Evolutionary conservation across 2,113 vertebrate species (phyloP).

Genomic region (Otocyon megalotis): DNA sequence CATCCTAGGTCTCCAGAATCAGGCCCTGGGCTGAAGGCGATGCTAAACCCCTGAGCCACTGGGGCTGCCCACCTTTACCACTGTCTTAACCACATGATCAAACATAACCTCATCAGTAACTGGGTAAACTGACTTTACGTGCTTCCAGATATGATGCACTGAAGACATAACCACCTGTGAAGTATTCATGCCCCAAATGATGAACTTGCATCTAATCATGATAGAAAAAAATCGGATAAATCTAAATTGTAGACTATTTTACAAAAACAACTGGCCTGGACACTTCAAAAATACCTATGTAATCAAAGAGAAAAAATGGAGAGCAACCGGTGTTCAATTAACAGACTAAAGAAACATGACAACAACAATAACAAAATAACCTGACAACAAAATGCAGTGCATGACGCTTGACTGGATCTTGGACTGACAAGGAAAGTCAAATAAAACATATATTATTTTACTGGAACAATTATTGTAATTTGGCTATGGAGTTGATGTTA

Average conservation of each 20-base stretch:
- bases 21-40: too few species aligned
- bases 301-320: background rate
- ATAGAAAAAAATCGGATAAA: background rate
- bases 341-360: background rate
- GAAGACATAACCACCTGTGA: background rate
- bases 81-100: background rate
- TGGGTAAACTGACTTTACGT: background rate
- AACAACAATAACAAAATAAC: background rate
- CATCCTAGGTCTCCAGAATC: too few species aligned
- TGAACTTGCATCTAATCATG: background rate
- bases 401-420: background rate
- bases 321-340: background rate
- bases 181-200: background rate
- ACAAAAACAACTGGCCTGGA: background rate
- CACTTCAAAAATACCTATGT: background rate
- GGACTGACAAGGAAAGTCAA: background rate
- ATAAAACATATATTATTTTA: background rate
- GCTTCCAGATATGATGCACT: background rate
- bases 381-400: background rate
- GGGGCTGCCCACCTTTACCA: background rate
- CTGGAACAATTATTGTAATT: background rate
- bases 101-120: background rate
- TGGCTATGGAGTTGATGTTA: constrained; percentile 5
- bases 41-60: too few species aligned
- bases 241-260: background rate